A percentile compares a stretch with the other conserved stretches of the same genome.
These are phyloP conservation scores for Timandra comae DNA, from an alignment of 2,888 invertebrate genomes.

Conservation along the genomic window DNA sequence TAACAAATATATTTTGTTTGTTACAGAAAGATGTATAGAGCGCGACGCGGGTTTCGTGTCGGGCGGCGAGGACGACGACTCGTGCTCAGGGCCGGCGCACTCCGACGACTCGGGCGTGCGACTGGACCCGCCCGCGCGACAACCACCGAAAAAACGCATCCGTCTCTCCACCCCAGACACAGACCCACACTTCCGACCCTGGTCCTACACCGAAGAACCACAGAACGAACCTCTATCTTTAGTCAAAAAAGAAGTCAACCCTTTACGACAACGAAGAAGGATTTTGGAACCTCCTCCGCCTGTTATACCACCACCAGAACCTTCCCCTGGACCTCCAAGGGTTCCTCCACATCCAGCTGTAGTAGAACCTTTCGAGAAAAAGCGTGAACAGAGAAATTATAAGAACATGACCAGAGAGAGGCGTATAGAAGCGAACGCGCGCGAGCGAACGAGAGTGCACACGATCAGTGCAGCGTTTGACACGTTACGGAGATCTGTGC, in stretches of 20 bases:
- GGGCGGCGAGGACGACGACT: slow-evolving; percentile 83
- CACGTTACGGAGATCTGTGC: slow-evolving; percentile 88
- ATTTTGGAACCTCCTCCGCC: slow-evolving; percentile 50
- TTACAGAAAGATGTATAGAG: slow-evolving; percentile 77
- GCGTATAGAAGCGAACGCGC: slow-evolving; percentile 94
- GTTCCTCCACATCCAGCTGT: slow-evolving; percentile 72
- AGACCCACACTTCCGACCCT: slow-evolving; percentile 79
- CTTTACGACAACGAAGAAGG: slow-evolving; percentile 51
- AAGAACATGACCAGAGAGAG: slow-evolving; percentile 97
- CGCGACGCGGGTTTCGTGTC: slow-evolving; percentile 85
- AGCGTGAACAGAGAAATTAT: slow-evolving; percentile 88
- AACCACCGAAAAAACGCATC: slow-evolving; percentile 84
- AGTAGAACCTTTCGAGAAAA: slow-evolving; percentile 76
- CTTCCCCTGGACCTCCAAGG: slow-evolving; percentile 42
- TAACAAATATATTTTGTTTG: slow-evolving; percentile 36
- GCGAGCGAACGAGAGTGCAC: slow-evolving; percentile 94
- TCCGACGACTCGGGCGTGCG: slow-evolving; percentile 72
- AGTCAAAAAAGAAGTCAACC: slow-evolving; percentile 66
- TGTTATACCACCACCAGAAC: slow-evolving; percentile 35
- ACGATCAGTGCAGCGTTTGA: slow-evolving; percentile 98
- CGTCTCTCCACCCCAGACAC: slow-evolving; percentile 69
- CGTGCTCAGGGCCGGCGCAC: slow-evolving; percentile 69
- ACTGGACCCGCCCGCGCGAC: slow-evolving; percentile 53
- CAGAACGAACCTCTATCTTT: slow-evolving; percentile 81
- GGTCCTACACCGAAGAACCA: slow-evolving; percentile 78